A percentile compares a stretch with the other conserved stretches of the same genome.
phyloP scores from a whole-genome alignment of 2,113 vertebrate species.

The Channa argus region DNA sequence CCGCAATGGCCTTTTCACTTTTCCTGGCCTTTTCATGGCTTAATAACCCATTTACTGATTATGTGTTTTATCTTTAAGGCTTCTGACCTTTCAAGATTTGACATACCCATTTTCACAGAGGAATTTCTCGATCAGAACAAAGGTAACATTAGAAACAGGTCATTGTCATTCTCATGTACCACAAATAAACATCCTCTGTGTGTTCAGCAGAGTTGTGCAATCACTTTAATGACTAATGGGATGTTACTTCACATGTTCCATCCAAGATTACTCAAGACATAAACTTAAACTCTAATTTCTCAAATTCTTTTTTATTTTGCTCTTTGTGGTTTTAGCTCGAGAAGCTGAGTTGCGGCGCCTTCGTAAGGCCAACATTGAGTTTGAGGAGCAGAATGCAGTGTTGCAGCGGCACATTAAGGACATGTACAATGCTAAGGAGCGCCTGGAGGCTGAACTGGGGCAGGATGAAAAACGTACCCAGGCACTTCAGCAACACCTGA shows the following conservation, averaged over 20 bases:
- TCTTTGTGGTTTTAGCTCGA: conserved; percentile 81
- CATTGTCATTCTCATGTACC: not conserved
- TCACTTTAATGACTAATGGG: not conserved
- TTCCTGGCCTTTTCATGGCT: not conserved
- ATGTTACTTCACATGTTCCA: not conserved
- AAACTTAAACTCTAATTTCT: not conserved
- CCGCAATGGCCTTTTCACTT: not conserved
- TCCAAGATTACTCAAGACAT: not conserved
- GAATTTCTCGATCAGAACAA: conserved; percentile 99
- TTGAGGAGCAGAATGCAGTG: conserved; percentile 96
- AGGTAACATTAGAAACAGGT: conserved; percentile 80
- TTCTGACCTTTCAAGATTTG: conserved; percentile 88
- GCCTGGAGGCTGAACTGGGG: conserved; percentile 93
- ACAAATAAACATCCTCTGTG: not conserved
- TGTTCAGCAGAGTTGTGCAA: not conserved
- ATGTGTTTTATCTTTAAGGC: conserved; percentile 75
- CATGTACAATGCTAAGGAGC: conserved; percentile 96
- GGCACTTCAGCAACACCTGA: conserved; percentile 92
- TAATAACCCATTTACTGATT: not conserved
- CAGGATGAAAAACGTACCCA: conserved; percentile 93
- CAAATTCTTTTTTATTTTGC: not conserved
- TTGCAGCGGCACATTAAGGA: conserved; percentile 95
- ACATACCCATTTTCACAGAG: conserved; percentile 97
- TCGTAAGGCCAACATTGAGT: conserved; percentile 95
- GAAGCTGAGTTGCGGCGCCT: conserved; percentile 95